These are phyloP conservation scores for Argya squamiceps DNA, from an alignment of 2,797 vertebrate genomes.

Conservation along the genomic window DNA sequence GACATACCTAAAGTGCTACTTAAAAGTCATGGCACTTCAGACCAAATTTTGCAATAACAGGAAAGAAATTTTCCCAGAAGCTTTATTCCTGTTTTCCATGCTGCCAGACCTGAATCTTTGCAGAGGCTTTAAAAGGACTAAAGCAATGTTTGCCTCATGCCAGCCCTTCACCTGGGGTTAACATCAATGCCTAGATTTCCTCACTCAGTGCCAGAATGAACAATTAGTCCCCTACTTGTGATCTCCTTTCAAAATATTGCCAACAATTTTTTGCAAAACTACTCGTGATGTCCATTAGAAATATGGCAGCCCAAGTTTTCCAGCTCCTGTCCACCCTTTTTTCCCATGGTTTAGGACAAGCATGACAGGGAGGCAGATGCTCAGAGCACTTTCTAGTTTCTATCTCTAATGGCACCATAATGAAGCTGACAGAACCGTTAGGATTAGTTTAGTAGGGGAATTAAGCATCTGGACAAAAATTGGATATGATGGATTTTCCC, in stretches of 20 bases:
- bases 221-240: background rate
- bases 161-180: background rate
- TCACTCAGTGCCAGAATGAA: background rate
- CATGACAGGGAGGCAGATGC: background rate
- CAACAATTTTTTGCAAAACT: background rate
- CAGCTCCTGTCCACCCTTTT: background rate
- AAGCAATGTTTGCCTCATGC: background rate
- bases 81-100: background rate
- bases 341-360: background rate
- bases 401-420: background rate
- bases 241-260: background rate
- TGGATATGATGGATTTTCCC: slow-evolving; percentile 65
- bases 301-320: background rate
- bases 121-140: background rate
- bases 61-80: background rate
- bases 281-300: background rate
- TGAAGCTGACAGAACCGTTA: slow-evolving; percentile 23
- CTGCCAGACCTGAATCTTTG: background rate
- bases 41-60: background rate
- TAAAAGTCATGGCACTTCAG: background rate
- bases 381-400: slow-evolving; percentile 1
- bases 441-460: slow-evolving; percentile 57
- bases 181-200: background rate
- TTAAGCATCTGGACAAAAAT: slow-evolving; percentile 68
- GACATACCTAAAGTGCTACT: background rate